These are phyloP conservation scores for Acronicta aceris DNA, from an alignment of 2,888 invertebrate species.

Conservation along the genomic window DNA sequence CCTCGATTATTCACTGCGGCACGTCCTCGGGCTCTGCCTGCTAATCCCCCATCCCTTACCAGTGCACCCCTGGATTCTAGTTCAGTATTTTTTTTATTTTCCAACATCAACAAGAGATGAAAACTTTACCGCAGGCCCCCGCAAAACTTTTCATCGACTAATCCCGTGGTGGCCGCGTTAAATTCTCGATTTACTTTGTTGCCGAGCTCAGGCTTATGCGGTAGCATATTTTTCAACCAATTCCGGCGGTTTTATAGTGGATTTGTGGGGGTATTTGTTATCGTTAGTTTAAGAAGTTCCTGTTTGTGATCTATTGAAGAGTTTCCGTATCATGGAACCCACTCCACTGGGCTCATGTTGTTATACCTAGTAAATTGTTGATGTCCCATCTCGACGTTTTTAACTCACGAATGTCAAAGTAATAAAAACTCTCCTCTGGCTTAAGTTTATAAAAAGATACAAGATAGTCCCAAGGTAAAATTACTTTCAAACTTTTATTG, in stretches of 20 bases:
- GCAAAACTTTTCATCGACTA: constrained; percentile 81
- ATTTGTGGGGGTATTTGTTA: constrained; percentile 79
- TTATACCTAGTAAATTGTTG: constrained; percentile 40
- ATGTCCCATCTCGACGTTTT: constrained; percentile 45
- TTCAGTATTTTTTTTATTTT: constrained; percentile 72
- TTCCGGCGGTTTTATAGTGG: constrained; percentile 76
- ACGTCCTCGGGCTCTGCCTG: constrained; percentile 62
- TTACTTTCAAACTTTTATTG: constrained; percentile 83
- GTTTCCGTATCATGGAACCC: constrained; percentile 39
- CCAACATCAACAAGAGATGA: constrained; percentile 83
- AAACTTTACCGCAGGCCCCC: constrained; percentile 75
- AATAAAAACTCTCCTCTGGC: constrained; percentile 67
- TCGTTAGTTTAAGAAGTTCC: constrained; percentile 75
- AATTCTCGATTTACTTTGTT: constrained; percentile 86
- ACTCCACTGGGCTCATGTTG: constrained; percentile 12
- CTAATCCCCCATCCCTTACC: constrained; percentile 69
- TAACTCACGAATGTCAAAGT: constrained; percentile 59
- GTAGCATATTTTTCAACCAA: constrained; percentile 84
- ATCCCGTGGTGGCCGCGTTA: constrained; percentile 81
- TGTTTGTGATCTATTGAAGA: constrained; percentile 39
- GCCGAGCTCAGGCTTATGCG: constrained; percentile 77
- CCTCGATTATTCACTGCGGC: constrained; percentile 74
- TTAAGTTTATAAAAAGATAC: constrained; percentile 76
- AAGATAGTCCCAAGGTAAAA: constrained; percentile 76
- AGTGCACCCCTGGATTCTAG: constrained; percentile 67